These are phyloP conservation scores for Sorex maritimensis DNA, from an alignment of 2,797 vertebrate species.

Conservation along the genomic window DNA sequence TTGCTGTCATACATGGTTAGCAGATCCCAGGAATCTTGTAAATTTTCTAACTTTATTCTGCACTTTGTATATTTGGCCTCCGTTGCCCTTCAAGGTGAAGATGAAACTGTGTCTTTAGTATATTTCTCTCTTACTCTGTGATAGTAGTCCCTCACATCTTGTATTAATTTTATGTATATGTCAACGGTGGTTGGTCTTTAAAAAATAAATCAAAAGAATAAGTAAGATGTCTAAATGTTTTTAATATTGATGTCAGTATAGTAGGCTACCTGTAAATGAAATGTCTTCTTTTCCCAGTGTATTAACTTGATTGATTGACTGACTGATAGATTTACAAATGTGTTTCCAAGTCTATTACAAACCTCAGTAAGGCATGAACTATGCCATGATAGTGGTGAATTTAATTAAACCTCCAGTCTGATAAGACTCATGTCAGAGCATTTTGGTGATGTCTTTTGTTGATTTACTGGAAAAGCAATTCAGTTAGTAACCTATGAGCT, in stretches of 20 bases:
- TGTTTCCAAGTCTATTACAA: conserved; percentile 83
- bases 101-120: conserved; percentile 84
- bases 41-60: conserved; percentile 85
- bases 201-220: conserved; percentile 86
- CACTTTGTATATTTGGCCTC: conserved; percentile 84
- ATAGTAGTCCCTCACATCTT: conserved; percentile 80
- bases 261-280: conserved; percentile 84
- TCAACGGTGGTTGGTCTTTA: conserved; percentile 85
- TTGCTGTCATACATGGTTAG: conserved; percentile 79
- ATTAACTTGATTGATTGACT: conserved; percentile 85
- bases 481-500: conserved; percentile 85
- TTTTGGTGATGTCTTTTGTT: conserved; percentile 84
- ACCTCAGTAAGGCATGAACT: conserved; percentile 80
- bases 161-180: conserved; percentile 87
- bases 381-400: conserved; percentile 77
- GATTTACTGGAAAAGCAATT: conserved; percentile 84
- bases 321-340: conserved; percentile 84
- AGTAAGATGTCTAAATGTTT: conserved; percentile 87
- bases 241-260: conserved; percentile 86
- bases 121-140: conserved; percentile 84
- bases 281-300: conserved; percentile 85
- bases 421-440: conserved; percentile 81
- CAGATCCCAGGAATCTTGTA: conserved; percentile 84
- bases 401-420: conserved; percentile 80
- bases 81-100: conserved; percentile 80